Conservation (phyloP, 1,140 invertebrate species). For the Galleria mellonella region DNA sequence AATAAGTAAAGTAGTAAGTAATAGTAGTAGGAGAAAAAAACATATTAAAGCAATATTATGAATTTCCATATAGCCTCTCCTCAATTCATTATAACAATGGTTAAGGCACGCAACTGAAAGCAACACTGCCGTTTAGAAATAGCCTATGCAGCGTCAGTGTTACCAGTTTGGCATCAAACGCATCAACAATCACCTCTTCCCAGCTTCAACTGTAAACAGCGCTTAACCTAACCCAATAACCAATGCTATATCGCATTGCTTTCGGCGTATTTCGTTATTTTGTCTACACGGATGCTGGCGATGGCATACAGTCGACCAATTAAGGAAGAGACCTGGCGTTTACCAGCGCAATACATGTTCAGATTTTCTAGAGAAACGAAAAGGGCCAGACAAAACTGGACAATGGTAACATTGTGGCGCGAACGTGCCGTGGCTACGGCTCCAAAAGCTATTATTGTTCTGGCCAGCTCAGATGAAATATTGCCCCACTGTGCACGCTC, state of each 20-base stretch:
- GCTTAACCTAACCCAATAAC: constrained; percentile 71
- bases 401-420: constrained; percentile 57
- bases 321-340: constrained; percentile 21
- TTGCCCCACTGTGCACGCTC: constrained; percentile 63
- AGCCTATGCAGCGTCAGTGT: constrained; percentile 26
- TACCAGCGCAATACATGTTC: constrained; percentile 3
- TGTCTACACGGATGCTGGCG: constrained; percentile 70
- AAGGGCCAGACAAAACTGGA: constrained; percentile 34
- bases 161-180: constrained; percentile 52
- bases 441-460: constrained; percentile 69
- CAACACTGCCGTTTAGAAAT: constrained; percentile 7
- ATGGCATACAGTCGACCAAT: constrained; percentile 48
- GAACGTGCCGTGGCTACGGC: constrained; percentile 71
- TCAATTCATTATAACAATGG: no score
- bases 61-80: no score
- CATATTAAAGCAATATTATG: no score
- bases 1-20: no score
- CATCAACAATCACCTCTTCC: constrained; percentile 60
- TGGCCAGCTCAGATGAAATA: constrained; percentile 71
- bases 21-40: no score
- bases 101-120: no score
- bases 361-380: constrained; percentile 13
- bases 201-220: constrained; percentile 53
- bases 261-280: constrained; percentile 71
- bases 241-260: constrained; percentile 62